Evolutionary conservation across 1,140 invertebrate genomes (phyloP).

Genomic region (Periplaneta americana): DNA sequence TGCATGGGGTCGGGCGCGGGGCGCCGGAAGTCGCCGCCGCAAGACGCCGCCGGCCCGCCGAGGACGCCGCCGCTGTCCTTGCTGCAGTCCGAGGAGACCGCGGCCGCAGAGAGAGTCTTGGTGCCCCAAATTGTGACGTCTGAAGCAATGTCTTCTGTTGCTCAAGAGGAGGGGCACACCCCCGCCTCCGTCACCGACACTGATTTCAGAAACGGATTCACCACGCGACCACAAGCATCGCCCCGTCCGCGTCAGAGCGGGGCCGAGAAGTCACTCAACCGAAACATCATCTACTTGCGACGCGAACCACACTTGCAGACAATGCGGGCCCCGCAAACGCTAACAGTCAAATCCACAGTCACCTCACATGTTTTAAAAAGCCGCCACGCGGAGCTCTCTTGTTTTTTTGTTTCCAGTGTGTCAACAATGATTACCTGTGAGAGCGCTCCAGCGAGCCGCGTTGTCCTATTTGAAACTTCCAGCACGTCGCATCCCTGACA

Average conservation of each 20-base stretch:
- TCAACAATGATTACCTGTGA: background rate
- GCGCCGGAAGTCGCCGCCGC: background rate
- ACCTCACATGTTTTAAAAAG: background rate
- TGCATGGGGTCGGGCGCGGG: conserved; percentile 4
- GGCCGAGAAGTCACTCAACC: background rate
- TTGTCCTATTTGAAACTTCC: too few relatives aligned
- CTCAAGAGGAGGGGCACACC: background rate
- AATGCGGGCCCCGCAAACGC: too few relatives aligned
- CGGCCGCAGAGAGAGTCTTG: background rate
- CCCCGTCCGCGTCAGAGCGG: background rate
- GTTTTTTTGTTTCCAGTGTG: background rate
- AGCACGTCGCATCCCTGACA: background rate
- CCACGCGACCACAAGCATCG: background rate
- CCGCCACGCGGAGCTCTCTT: background rate
- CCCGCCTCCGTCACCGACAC: background rate
- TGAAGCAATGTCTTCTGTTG: conserved; percentile 5
- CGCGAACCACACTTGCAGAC: too few relatives aligned
- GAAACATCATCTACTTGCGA: too few relatives aligned
- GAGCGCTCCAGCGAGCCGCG: background rate
- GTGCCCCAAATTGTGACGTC: conserved; percentile 17
- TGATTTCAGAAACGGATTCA: background rate
- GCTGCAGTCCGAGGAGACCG: background rate
- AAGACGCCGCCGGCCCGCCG: background rate
- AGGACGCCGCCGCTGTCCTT: background rate
- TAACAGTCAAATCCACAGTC: too few relatives aligned